Evolutionary conservation across 2,113 vertebrate species (phyloP), one percentile per base, ranked within the genome.

Genomic region (Periophthalmus modestus): DNA sequence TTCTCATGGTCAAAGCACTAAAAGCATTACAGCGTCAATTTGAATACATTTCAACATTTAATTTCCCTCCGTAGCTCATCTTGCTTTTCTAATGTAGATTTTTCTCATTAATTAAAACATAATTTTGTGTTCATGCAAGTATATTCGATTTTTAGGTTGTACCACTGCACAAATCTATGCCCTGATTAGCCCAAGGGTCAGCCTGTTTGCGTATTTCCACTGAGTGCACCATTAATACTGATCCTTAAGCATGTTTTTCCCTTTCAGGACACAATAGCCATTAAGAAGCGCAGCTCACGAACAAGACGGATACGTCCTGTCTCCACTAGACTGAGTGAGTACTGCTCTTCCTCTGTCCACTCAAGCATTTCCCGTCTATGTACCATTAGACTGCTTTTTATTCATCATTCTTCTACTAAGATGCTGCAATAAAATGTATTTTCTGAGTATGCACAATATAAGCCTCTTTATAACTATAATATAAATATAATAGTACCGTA

Each of bases 271-370:
- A 96, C 95, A 16, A 95, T 96, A 90, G 95, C 95, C 85, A 96
- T 96, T 89, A 95, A 95, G 88, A 95, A 95, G 85, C 94, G 87
- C 78, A 93, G 90, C 82, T 94, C 95, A 34, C 92, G 95, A 84
- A 94, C 94, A 74, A 93, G 95, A 69, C 92, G 94, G 83, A 95
- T 96, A 75, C 93, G 95, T 39, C 95, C 95, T 0, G 95, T 94
- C 46, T 96, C 95, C 58, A 95, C 95, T 69, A 94, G 95, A 81
- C 95, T 96, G 74, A 95, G 95, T 96, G 91, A 95, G 95, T 83
- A 19, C 54, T 63, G 68, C 77, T 69, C 46, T 69, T 55, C 33
- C 66, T 78, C 79, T 78, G 84, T 65, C 72, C 83, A 69, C 73
- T 82, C 23, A 7, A 66, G 34, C 59, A 57, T 57, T 75, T 77